These are phyloP conservation scores for Campylorhamphus procurvoides DNA, from an alignment of 2,113 vertebrate genomes.

Conservation along the genomic window DNA sequence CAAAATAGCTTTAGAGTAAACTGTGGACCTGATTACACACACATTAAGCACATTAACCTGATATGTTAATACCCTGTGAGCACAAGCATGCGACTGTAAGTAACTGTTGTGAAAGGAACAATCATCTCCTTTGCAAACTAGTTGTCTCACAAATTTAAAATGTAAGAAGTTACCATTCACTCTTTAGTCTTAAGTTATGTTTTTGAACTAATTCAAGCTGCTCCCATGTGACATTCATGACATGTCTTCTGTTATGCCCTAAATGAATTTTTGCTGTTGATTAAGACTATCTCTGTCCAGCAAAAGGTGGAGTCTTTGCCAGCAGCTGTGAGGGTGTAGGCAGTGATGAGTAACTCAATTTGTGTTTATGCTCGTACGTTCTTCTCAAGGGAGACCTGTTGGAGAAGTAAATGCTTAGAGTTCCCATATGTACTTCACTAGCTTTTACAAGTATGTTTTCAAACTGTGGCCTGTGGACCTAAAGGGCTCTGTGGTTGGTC, in stretches of 20 bases:
- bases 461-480: not conserved
- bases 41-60: no score
- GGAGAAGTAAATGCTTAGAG: not conserved
- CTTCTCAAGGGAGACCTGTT: not conserved
- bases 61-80: not conserved
- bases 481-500: not conserved
- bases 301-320: constrained; percentile 51
- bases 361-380: not conserved
- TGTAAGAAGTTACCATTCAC: not conserved
- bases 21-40: no score
- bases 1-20: constrained; percentile 4
- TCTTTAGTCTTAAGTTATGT: not conserved
- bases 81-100: not conserved
- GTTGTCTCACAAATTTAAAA: not conserved
- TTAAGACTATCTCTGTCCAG: constrained; percentile 52
- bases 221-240: not conserved
- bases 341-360: not conserved
- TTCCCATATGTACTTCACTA: not conserved
- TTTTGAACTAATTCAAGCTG: not conserved
- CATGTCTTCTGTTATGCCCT: not conserved
- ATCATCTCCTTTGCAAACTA: not conserved
- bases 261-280: constrained; percentile 64
- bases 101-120: not conserved
- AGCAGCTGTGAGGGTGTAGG: constrained; percentile 47
- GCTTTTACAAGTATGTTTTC: not conserved